phyloP scores from a whole-genome alignment of 1,140 invertebrate genomes.

The Drosophila burlai region DNA sequence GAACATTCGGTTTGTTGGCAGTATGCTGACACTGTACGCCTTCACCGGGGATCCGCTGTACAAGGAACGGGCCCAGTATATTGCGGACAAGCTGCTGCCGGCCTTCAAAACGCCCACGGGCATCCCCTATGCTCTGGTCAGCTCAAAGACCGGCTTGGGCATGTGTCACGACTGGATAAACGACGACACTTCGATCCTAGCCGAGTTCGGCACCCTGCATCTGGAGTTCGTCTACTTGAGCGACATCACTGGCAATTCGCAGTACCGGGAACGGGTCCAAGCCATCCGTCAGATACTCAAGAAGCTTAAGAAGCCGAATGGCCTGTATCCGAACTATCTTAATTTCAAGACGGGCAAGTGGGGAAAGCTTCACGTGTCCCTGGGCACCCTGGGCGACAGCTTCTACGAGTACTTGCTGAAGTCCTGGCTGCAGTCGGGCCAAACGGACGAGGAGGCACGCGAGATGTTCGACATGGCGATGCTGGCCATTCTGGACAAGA shows the following conservation, averaged over 20 bases:
- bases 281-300: slow-evolving; percentile 93
- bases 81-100: slow-evolving; percentile 97
- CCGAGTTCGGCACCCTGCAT: slow-evolving; percentile 98
- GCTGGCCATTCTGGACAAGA: slow-evolving; percentile 90
- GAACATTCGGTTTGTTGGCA: slow-evolving; percentile 99
- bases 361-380: slow-evolving; percentile 98
- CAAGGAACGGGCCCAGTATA: slow-evolving; percentile 95
- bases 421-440: slow-evolving; percentile 96
- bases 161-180: slow-evolving; percentile 99
- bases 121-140: slow-evolving; percentile 97
- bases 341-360: slow-evolving; percentile 98
- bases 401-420: slow-evolving; percentile 99
- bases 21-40: slow-evolving; percentile 96
- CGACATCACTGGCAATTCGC: slow-evolving; percentile 95
- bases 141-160: slow-evolving; percentile 87
- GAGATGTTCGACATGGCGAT: slow-evolving; percentile 98
- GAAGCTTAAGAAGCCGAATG: slow-evolving; percentile 94
- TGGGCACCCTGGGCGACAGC: slow-evolving; percentile 98
- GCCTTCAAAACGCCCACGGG: slow-evolving; percentile 99
- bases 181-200: slow-evolving; percentile 97
- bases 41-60: slow-evolving; percentile 98
- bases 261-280: slow-evolving; percentile 95
- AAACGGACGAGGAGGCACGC: slow-evolving; percentile 92
- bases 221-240: slow-evolving; percentile 99
- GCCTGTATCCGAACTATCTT: slow-evolving; percentile 98